phyloP scores from a whole-genome alignment of 1,140 invertebrate species.

The Chrysomallon squamiferum region DNA sequence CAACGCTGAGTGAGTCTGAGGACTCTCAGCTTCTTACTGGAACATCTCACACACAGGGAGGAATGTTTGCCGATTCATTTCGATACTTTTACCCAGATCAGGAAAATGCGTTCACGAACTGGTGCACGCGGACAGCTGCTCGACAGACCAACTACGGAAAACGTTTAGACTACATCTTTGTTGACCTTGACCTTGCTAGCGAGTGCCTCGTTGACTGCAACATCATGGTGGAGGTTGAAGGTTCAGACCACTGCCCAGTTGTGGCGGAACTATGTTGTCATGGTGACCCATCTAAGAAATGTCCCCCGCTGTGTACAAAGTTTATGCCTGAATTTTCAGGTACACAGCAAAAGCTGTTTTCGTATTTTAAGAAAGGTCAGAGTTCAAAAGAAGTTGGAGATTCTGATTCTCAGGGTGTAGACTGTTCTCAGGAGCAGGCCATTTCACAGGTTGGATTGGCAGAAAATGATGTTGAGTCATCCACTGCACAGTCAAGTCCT shows the following conservation, averaged over 20 bases:
- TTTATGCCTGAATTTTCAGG: slow-evolving; percentile 68
- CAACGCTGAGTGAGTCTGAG: slow-evolving; percentile 27
- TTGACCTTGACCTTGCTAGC: slow-evolving; percentile 54
- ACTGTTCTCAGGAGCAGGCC: background rate
- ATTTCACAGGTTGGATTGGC: background rate
- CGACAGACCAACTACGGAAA: slow-evolving; percentile 69
- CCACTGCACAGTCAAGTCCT: too few species aligned
- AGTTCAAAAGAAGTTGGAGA: background rate
- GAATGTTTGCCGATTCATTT: slow-evolving; percentile 67
- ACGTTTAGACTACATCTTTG: slow-evolving; percentile 69
- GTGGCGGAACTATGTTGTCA: slow-evolving; percentile 53
- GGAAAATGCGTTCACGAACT: slow-evolving; percentile 67
- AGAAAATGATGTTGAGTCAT: background rate
- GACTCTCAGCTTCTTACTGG: slow-evolving; percentile 23
- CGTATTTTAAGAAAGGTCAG: slow-evolving; percentile 58
- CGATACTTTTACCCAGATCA: slow-evolving; percentile 65
- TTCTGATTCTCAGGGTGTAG: background rate
- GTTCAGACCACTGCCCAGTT: slow-evolving; percentile 72
- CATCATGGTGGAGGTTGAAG: slow-evolving; percentile 65
- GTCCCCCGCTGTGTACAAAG: slow-evolving; percentile 65
- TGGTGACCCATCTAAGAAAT: slow-evolving; percentile 47
- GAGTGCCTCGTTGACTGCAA: slow-evolving; percentile 55
- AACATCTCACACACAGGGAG: slow-evolving; percentile 33
- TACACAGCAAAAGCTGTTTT: slow-evolving; percentile 65
- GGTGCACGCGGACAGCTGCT: slow-evolving; percentile 65